These are phyloP conservation scores for Cylindroiulus punctatus DNA, from an alignment of 2,888 invertebrate species.

Conservation along the genomic window DNA sequence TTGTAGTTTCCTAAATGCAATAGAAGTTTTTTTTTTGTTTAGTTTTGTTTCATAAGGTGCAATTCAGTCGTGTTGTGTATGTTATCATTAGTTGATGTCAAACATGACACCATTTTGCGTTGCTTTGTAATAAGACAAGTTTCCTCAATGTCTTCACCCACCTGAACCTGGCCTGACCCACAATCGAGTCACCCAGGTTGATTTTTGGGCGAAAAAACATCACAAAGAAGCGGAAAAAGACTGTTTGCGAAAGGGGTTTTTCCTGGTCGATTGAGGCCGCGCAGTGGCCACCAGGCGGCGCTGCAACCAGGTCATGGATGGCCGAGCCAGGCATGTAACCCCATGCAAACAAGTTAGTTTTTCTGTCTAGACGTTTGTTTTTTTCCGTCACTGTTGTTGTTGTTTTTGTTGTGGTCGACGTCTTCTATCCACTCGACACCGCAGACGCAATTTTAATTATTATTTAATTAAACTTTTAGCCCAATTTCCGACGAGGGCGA, in stretches of 20 bases:
- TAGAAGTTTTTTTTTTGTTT: too few relatives aligned
- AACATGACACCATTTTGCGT: too few relatives aligned
- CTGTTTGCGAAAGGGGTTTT: not conserved
- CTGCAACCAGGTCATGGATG: not conserved
- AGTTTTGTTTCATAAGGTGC: too few relatives aligned
- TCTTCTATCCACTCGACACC: not conserved
- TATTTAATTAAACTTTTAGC: conserved; percentile 38
- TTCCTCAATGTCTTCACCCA: too few relatives aligned
- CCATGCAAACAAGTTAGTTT: not conserved
- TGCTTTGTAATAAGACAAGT: too few relatives aligned
- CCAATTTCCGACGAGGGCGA: not conserved
- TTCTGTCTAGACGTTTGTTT: not conserved
- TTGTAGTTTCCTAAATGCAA: too few relatives aligned
- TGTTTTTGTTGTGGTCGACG: not conserved
- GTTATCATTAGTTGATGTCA: too few relatives aligned
- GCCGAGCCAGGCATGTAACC: not conserved
- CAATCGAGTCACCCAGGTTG: not conserved
- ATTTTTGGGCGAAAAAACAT: not conserved
- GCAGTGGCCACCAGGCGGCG: not conserved
- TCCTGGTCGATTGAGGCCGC: not conserved
- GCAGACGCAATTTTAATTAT: not conserved
- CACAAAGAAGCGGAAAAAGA: not conserved
- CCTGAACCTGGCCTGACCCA: conserved; percentile 27
- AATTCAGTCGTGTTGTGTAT: too few relatives aligned
- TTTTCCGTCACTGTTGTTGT: too few relatives aligned